Evolutionary conservation across 1,140 invertebrate genomes (phyloP).

Genomic region (Drosophila lowei): DNA sequence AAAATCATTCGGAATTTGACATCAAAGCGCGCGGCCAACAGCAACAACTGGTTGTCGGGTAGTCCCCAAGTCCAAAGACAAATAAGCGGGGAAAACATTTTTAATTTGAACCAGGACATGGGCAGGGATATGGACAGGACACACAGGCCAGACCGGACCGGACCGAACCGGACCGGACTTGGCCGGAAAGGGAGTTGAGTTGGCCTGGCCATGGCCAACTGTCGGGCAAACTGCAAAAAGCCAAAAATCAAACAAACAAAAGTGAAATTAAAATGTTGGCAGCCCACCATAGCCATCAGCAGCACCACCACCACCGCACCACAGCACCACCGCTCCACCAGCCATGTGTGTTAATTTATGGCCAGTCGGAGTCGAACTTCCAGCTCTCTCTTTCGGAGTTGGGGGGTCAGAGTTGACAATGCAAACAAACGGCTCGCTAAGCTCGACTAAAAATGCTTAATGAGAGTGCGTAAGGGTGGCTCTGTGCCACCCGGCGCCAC

Average conservation of each 20-base stretch:
- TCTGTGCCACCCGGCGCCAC: constrained; percentile 5
- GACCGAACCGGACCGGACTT: not conserved
- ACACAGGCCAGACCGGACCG: too few relatives aligned
- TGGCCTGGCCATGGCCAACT: constrained; percentile 34
- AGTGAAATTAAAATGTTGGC: constrained; percentile 65
- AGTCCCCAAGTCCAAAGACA: constrained; percentile 33
- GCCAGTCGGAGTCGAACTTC: constrained; percentile 21
- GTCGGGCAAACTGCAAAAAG: constrained; percentile 67
- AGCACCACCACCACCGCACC: not conserved
- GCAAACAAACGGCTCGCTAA: constrained; percentile 79
- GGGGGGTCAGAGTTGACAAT: constrained; percentile 55
- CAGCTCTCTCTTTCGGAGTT: not conserved
- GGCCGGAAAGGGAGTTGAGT: not conserved
- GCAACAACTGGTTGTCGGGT: not conserved
- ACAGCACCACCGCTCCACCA: constrained; percentile 17
- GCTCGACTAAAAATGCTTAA: constrained; percentile 78
- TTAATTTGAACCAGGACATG: constrained; percentile 49
- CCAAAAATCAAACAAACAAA: constrained; percentile 78
- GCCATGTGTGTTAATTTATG: constrained; percentile 67
- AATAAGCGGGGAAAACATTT: constrained; percentile 57
- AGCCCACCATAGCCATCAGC: constrained; percentile 1
- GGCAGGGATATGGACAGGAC: not conserved
- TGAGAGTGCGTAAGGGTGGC: constrained; percentile 63
- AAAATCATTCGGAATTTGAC: constrained; percentile 26
- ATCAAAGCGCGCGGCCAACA: constrained; percentile 40